phyloP scores from a whole-genome alignment of 2,888 invertebrate species.

The Ypsolopha scabrella region DNA sequence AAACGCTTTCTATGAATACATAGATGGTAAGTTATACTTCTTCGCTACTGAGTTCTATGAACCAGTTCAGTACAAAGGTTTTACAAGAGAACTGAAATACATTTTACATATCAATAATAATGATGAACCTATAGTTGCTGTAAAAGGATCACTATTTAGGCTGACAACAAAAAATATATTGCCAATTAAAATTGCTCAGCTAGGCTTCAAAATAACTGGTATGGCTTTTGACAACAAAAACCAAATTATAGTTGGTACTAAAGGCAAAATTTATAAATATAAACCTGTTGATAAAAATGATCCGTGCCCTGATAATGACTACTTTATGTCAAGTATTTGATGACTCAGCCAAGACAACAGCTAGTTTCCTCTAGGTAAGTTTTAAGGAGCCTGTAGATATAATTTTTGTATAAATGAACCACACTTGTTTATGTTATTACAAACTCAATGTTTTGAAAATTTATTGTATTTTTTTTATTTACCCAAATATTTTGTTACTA shows the following conservation, averaged over 20 bases:
- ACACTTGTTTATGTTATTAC: constrained; percentile 5
- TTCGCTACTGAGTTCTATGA: constrained; percentile 46
- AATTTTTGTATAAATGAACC: too few species aligned
- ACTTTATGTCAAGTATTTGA: constrained; percentile 40
- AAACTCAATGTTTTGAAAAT: background rate
- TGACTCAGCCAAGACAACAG: background rate
- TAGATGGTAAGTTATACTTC: constrained; percentile 55
- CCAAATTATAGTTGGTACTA: constrained; percentile 53
- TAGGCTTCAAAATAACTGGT: constrained; percentile 56
- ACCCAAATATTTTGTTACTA: too few species aligned
- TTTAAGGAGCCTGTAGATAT: too few species aligned
- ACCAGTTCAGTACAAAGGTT: constrained; percentile 57
- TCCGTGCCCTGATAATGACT: constrained; percentile 54
- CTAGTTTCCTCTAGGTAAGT: background rate
- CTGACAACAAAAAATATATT: constrained; percentile 40
- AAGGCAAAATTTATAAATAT: constrained; percentile 57
- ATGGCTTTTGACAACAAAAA: constrained; percentile 48
- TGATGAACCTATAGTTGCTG: constrained; percentile 52
- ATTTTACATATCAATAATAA: constrained; percentile 44
- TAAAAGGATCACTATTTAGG: constrained; percentile 48
- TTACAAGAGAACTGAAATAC: constrained; percentile 52
- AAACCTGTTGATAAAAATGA: constrained; percentile 46
- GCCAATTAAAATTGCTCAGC: constrained; percentile 46
- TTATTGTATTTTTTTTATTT: too few species aligned
- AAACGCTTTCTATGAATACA: constrained; percentile 51